Evolutionary conservation across 2,113 vertebrate species (phyloP).

Genomic region (Microtus montanus): DNA sequence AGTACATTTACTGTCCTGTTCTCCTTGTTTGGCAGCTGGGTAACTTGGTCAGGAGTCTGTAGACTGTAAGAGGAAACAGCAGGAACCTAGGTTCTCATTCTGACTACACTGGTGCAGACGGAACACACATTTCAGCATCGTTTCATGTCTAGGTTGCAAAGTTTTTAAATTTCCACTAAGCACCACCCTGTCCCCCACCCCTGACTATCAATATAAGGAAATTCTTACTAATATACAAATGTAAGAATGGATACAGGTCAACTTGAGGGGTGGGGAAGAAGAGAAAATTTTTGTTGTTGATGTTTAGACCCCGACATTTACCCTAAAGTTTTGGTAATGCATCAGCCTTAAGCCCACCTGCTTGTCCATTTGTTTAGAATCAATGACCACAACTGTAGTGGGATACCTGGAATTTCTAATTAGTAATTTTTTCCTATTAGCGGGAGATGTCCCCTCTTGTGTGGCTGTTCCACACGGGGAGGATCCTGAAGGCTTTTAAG

Average conservation of each 20-base stretch:
- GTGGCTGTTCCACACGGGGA: neutral
- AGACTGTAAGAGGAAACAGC: neutral
- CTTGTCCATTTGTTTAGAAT: neutral
- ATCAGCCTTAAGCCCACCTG: neutral
- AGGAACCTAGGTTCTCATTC: neutral
- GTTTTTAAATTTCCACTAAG: slow-evolving; percentile 13
- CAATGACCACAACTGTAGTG: neutral
- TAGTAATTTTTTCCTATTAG: neutral
- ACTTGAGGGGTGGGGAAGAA: neutral
- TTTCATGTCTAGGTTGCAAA: neutral
- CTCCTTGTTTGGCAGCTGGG: neutral
- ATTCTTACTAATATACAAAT: neutral
- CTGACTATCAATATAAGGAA: neutral
- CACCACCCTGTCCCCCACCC: neutral
- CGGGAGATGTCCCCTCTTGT: neutral
- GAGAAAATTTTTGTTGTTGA: neutral
- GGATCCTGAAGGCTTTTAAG: neutral
- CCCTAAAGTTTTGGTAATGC: neutral
- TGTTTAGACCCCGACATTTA: neutral
- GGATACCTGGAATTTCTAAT: neutral
- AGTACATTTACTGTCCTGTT: slow-evolving; percentile 29
- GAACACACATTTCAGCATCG: neutral
- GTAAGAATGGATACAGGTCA: neutral
- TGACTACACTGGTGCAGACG: neutral
- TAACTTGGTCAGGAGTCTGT: neutral